These are phyloP conservation scores for Theretra japonica DNA, from an alignment of 2,888 invertebrate species.

Conservation along the genomic window DNA sequence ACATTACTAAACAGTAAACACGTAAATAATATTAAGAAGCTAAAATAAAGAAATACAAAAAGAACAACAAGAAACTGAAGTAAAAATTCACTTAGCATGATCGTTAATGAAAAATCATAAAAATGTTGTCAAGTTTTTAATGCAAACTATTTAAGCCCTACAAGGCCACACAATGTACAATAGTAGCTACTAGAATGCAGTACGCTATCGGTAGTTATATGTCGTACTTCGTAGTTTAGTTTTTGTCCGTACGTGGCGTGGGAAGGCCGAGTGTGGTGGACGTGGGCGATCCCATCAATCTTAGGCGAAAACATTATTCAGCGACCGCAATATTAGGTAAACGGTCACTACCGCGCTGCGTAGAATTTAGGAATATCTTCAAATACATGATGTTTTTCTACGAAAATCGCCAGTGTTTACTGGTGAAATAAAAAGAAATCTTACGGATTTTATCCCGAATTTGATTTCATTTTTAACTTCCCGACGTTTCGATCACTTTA, in stretches of 20 bases:
- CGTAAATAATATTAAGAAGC: no score
- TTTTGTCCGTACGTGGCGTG: constrained; percentile 18
- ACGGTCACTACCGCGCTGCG: neutral
- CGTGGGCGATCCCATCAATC: constrained; percentile 49
- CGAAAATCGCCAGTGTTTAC: neutral
- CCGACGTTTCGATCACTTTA: no score
- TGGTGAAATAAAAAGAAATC: no score
- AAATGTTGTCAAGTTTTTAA: neutral
- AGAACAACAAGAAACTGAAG: no score
- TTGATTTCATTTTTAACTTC: no score
- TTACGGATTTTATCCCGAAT: no score
- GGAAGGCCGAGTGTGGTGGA: constrained; percentile 41
- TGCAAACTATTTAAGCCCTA: neutral
- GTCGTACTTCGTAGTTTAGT: neutral
- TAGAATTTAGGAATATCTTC: neutral
- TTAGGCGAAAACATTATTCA: constrained; percentile 47
- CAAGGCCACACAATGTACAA: neutral
- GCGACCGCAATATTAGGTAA: constrained; percentile 33
- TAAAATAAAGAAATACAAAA: no score
- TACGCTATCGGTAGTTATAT: neutral
- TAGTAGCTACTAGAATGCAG: neutral
- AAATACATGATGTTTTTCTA: neutral
- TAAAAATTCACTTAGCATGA: no score
- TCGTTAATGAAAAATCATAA: no score
- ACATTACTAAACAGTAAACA: no score